phyloP scores from a whole-genome alignment of 2,113 vertebrate genomes.

The Chitala chitala region DNA sequence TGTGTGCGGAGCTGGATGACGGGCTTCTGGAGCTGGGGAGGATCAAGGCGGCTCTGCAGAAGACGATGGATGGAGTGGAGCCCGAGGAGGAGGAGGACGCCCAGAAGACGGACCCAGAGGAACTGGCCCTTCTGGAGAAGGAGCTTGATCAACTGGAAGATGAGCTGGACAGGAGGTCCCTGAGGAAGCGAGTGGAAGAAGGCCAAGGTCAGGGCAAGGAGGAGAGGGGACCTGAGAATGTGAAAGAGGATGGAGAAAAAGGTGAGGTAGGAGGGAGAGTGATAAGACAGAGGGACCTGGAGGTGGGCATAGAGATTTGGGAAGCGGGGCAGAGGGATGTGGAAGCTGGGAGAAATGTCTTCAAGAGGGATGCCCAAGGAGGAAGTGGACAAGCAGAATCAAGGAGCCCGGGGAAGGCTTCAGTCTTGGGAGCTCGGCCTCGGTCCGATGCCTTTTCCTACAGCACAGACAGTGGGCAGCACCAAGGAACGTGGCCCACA shows the following conservation, averaged over 20 bases:
- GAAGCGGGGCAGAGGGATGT: not conserved
- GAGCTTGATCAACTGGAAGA: constrained; percentile 59
- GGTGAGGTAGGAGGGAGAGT: not conserved
- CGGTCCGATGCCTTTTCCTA: constrained; percentile 6
- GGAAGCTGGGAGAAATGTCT: not conserved
- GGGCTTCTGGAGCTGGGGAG: constrained; percentile 56
- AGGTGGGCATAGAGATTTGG: not conserved
- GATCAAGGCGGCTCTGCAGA: constrained; percentile 58
- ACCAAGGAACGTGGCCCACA: not conserved
- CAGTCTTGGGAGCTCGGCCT: not conserved
- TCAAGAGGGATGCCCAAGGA: not conserved
- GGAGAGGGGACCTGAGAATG: constrained; percentile 12
- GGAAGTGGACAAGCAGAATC: constrained; percentile 13
- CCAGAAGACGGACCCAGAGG: constrained; percentile 44
- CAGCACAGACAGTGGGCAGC: not conserved
- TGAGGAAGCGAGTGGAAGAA: constrained; percentile 1
- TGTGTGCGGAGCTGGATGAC: constrained; percentile 52
- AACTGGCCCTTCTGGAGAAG: constrained; percentile 54
- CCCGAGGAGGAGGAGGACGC: constrained; percentile 55
- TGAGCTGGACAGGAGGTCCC: constrained; percentile 47
- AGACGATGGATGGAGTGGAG: constrained; percentile 62
- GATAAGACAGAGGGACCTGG: not conserved
- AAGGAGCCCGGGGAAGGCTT: constrained; percentile 15
- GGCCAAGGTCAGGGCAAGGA: not conserved
- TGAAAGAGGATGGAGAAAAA: constrained; percentile 13